These are phyloP conservation scores for Horisme vitalbata DNA, from an alignment of 2,888 invertebrate species.

Conservation along the genomic window DNA sequence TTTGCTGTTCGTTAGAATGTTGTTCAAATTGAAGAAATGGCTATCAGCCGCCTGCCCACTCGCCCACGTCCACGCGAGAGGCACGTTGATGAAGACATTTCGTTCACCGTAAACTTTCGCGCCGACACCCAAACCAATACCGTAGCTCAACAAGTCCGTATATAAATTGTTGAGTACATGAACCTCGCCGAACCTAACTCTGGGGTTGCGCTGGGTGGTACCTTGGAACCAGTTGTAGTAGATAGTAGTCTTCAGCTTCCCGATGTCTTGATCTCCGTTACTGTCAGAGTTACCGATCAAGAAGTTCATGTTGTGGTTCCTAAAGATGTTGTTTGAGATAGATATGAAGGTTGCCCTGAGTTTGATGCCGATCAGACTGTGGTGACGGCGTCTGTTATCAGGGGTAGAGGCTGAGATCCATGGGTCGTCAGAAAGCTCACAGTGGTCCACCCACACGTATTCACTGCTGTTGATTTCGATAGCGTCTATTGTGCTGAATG, in stretches of 20 bases:
- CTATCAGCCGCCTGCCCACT: background rate
- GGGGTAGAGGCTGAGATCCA: slow-evolving; percentile 8
- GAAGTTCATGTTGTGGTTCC: slow-evolving; percentile 2
- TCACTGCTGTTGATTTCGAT: slow-evolving; percentile 10
- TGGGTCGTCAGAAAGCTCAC: slow-evolving; percentile 22
- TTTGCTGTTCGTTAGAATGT: slow-evolving; percentile 11
- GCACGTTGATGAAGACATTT: slow-evolving; percentile 10
- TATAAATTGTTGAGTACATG: slow-evolving; percentile 8
- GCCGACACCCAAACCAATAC: slow-evolving; percentile 3
- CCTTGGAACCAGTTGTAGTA: slow-evolving; percentile 7
- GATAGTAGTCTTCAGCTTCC: background rate
- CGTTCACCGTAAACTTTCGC: slow-evolving; percentile 11
- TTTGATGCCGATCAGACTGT: slow-evolving; percentile 10
- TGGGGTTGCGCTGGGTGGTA: slow-evolving; percentile 1
- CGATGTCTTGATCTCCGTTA: background rate
- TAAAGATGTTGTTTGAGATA: background rate
- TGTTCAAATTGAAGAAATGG: slow-evolving; percentile 4
- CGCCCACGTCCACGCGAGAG: slow-evolving; percentile 19
- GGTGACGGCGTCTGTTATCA: slow-evolving; percentile 12
- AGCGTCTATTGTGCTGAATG: background rate
- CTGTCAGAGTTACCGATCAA: slow-evolving; percentile 1
- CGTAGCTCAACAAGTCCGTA: slow-evolving; percentile 1
- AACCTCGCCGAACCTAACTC: slow-evolving; percentile 1
- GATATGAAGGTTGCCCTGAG: background rate
- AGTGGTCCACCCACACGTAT: slow-evolving; percentile 15